phyloP scores from a whole-genome alignment of 2,113 vertebrate genomes.

The Daubentonia madagascariensis region DNA sequence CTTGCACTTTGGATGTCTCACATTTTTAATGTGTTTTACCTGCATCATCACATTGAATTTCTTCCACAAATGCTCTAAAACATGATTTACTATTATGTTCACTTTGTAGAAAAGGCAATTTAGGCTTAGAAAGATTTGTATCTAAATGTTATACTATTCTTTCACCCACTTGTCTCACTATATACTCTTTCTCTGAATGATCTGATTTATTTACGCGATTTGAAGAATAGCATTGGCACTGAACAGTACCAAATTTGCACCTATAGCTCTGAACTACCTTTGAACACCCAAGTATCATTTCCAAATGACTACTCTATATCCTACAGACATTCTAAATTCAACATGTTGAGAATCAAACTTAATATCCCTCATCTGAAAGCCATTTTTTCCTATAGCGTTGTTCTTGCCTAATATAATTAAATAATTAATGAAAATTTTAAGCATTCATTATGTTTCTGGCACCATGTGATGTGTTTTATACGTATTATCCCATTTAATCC shows the following conservation, averaged over 20 bases:
- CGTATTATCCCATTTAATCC: neutral
- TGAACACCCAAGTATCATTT: neutral
- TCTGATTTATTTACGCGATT: neutral
- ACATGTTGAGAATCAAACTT: neutral
- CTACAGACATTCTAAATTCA: neutral
- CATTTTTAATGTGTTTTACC: neutral
- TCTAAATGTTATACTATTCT: neutral
- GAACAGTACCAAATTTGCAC: neutral
- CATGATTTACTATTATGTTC: neutral
- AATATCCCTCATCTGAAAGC: neutral
- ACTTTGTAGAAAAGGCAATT: neutral
- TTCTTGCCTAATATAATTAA: neutral
- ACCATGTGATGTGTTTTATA: neutral
- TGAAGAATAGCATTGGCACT: neutral
- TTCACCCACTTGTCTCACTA: neutral
- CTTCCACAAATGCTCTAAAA: neutral
- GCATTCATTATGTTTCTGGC: neutral
- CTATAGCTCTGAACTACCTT: neutral
- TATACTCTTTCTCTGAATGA: neutral
- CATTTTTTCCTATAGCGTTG: neutral
- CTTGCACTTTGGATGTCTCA: neutral
- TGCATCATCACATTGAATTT: neutral
- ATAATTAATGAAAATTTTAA: neutral
- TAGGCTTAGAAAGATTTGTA: neutral
- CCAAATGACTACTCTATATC: neutral